Percentiles rank a stretch among this genome's conserved stretches.
These are phyloP conservation scores for Pangasianodon gigas DNA, from an alignment of 2,113 vertebrate genomes.

Conservation along the genomic window DNA sequence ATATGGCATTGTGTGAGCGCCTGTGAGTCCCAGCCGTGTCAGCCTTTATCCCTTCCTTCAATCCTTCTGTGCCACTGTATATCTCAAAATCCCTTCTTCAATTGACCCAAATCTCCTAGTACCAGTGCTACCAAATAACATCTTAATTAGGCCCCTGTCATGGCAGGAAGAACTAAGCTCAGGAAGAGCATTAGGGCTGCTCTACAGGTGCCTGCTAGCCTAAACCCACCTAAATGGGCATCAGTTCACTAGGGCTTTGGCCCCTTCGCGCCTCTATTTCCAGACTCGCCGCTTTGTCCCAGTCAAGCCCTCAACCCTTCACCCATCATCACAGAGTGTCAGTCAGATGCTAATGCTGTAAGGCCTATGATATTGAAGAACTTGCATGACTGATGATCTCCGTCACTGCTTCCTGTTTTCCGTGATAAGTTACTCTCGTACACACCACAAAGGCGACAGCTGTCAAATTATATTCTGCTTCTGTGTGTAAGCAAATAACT, in stretches of 20 bases:
- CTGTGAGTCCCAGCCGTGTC: slow-evolving; percentile 38
- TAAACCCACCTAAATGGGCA: slow-evolving; percentile 38
- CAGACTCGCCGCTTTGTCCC: background rate
- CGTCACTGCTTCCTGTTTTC: background rate
- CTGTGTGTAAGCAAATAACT: background rate
- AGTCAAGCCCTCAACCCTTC: slow-evolving; percentile 28
- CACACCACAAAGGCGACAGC: background rate
- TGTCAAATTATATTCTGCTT: background rate
- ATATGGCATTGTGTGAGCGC: slow-evolving; percentile 38
- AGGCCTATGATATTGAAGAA: background rate
- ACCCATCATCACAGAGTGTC: background rate
- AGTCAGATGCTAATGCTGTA: background rate
- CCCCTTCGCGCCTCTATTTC: slow-evolving; percentile 31
- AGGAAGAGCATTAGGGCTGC: slow-evolving; percentile 40
- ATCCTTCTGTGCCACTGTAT: slow-evolving; percentile 45
- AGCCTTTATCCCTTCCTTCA: slow-evolving; percentile 43
- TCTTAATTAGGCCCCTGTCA: slow-evolving; percentile 47
- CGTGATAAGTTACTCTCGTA: background rate
- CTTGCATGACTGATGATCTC: background rate
- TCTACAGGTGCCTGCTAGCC: slow-evolving; percentile 36
- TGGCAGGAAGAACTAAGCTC: slow-evolving; percentile 46
- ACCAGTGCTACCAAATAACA: slow-evolving; percentile 46
- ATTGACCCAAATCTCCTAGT: slow-evolving; percentile 40
- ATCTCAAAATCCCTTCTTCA: slow-evolving; percentile 49
- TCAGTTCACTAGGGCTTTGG: slow-evolving; percentile 37